Evolutionary conservation across 2,113 vertebrate species (phyloP).

Genomic region (Phycodurus eques): DNA sequence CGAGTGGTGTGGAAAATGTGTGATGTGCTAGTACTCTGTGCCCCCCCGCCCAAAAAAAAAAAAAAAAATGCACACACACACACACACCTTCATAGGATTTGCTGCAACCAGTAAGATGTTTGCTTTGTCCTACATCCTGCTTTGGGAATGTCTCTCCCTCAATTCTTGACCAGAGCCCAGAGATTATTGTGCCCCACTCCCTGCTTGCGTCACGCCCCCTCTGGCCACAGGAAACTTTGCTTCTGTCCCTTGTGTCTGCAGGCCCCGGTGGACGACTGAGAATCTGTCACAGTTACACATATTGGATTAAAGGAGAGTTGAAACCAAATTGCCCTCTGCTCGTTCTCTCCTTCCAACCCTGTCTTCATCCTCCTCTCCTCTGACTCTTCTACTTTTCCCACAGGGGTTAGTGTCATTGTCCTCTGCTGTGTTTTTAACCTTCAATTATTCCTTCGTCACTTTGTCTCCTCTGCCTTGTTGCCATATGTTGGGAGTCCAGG

Average conservation of each 20-base stretch:
- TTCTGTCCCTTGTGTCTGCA: slow-evolving; percentile 60
- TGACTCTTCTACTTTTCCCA: slow-evolving; percentile 43
- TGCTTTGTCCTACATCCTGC: slow-evolving; percentile 66
- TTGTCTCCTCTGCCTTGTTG: slow-evolving; percentile 43
- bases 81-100: slow-evolving; percentile 55
- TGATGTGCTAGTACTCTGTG: slow-evolving; percentile 50
- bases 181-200: slow-evolving; percentile 51
- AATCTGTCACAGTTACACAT: slow-evolving; percentile 76
- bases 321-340: slow-evolving; percentile 68
- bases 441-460: slow-evolving; percentile 16
- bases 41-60: slow-evolving; percentile 27
- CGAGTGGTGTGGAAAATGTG: slow-evolving; percentile 52
- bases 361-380: slow-evolving; percentile 33
- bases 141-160: slow-evolving; percentile 65
- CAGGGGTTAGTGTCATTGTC: slow-evolving; percentile 58
- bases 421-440: slow-evolving; percentile 34
- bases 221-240: slow-evolving; percentile 57
- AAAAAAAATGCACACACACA: slow-evolving; percentile 14
- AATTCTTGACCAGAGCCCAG: slow-evolving; percentile 62
- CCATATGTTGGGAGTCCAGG: slow-evolving; percentile 12
- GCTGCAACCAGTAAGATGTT: slow-evolving; percentile 55
- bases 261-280: slow-evolving; percentile 66
- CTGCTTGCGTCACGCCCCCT: slow-evolving; percentile 50
- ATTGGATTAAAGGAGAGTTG: slow-evolving; percentile 73
- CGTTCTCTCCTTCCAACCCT: slow-evolving; percentile 35